These are phyloP conservation scores for Champsocephalus gunnari DNA, from an alignment of 2,797 vertebrate species.

Conservation along the genomic window DNA sequence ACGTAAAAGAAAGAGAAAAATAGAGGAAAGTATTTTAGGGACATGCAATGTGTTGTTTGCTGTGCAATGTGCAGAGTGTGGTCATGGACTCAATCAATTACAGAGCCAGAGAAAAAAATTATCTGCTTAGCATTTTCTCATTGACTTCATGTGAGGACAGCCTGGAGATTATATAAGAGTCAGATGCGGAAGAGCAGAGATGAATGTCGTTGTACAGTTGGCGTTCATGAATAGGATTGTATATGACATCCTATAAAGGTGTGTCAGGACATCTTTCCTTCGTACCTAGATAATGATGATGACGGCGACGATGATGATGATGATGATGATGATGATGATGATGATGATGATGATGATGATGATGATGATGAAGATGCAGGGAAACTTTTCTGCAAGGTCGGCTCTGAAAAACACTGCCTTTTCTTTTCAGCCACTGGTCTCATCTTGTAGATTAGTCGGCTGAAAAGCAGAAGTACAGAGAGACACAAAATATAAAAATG, in stretches of 20 bases:
- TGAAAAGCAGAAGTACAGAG: constrained; percentile 45
- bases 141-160: constrained; percentile 39
- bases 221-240: constrained; percentile 64
- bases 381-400: constrained; percentile 31
- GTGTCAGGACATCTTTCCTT: constrained; percentile 38
- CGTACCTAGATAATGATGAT: constrained; percentile 33
- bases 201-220: constrained; percentile 51
- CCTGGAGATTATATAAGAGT: constrained; percentile 43
- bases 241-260: constrained; percentile 45
- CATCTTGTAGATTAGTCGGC: constrained; percentile 64
- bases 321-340: background rate
- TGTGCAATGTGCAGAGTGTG: constrained; percentile 30
- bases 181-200: constrained; percentile 40
- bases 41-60: constrained; percentile 16
- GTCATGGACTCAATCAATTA: constrained; percentile 46
- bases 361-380: constrained; percentile 12
- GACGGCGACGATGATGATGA: background rate
- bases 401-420: constrained; percentile 28
- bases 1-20: constrained; percentile 22
- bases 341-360: background rate
- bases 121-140: constrained; percentile 31
- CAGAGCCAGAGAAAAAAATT: constrained; percentile 21
- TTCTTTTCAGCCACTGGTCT: constrained; percentile 36
- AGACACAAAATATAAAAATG: constrained; percentile 9
- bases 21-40: constrained; percentile 22